Conservation (phyloP, 2,113 vertebrate genomes). For the Chionodraco myersi region DNA sequence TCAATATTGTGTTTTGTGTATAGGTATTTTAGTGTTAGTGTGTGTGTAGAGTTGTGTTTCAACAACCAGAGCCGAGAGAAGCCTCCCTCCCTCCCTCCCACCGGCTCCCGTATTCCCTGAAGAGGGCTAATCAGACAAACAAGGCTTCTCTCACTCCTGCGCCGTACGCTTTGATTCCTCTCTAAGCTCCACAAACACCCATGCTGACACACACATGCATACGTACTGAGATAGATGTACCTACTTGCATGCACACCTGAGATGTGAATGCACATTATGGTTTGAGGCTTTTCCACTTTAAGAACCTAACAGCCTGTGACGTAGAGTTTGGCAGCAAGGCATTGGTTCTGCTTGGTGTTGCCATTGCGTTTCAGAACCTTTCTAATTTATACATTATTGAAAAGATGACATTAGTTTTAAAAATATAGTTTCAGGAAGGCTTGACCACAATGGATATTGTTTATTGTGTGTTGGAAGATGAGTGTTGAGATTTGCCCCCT, state of each 20-base stretch:
- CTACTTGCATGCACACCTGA: not conserved
- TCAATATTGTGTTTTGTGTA: not conserved
- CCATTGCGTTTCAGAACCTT: not conserved
- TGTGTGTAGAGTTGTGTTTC: conserved; percentile 16
- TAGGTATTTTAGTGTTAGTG: conserved; percentile 6
- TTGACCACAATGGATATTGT: not conserved
- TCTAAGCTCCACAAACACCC: conserved; percentile 45
- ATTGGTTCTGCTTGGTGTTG: not conserved
- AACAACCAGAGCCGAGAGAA: conserved; percentile 31
- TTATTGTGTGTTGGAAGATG: too few species aligned
- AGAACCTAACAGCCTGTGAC: not conserved
- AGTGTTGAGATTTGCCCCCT: too few species aligned
- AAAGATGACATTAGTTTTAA: not conserved
- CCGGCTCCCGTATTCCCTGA: conserved; percentile 53
- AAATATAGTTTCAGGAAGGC: not conserved
- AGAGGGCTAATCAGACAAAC: conserved; percentile 69
- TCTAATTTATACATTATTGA: not conserved
- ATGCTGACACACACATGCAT: not conserved
- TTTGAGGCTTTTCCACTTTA: not conserved
- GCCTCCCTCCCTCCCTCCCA: conserved; percentile 17
- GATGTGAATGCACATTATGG: conserved; percentile 5
- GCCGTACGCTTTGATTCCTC: conserved; percentile 58
- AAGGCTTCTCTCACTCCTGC: conserved; percentile 56
- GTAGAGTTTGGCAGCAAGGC: not conserved
- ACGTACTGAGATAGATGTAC: not conserved